A percentile compares a stretch with the other conserved stretches of the same genome.
Evolutionary conservation across 2,113 vertebrate species (phyloP).

Genomic region (Lophotis ruficrista): DNA sequence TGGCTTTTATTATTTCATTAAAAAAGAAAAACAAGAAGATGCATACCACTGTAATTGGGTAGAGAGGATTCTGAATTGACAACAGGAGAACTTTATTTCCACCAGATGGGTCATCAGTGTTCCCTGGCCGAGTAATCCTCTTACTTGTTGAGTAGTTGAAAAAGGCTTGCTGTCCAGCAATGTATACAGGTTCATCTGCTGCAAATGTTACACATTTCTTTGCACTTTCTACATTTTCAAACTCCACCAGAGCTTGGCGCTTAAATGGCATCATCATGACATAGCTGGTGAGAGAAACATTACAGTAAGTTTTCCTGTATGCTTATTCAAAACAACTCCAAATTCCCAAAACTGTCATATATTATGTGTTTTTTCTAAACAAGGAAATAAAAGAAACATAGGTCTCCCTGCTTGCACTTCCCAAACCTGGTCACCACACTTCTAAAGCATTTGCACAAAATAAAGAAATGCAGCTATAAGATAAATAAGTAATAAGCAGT

Average conservation of each 20-base stretch:
- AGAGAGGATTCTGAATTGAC: conserved; percentile 93
- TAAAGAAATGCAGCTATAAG: neutral
- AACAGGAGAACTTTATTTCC: conserved; percentile 93
- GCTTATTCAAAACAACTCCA: neutral
- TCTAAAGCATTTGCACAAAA: neutral
- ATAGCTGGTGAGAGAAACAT: conserved; percentile 76
- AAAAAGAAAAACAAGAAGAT: neutral
- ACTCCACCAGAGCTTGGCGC: conserved; percentile 93
- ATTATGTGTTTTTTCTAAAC: accelerated
- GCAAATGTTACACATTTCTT: conserved; percentile 87
- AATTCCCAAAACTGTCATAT: neutral
- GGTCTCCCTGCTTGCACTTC: neutral
- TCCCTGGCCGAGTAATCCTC: conserved; percentile 91
- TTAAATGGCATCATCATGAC: conserved; percentile 99
- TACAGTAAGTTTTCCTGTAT: neutral
- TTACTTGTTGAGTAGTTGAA: conserved; percentile 98
- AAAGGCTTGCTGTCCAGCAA: conserved; percentile 91
- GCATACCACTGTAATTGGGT: conserved; percentile 93
- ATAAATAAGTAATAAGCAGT: neutral
- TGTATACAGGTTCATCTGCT: conserved; percentile 83
- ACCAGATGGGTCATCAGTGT: conserved; percentile 87
- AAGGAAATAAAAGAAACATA: neutral
- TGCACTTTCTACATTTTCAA: conserved; percentile 87
- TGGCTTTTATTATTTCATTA: neutral
- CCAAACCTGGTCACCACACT: neutral